Evolutionary conservation across 1,140 invertebrate species (phyloP).

Genomic region (Amyelois transitella): DNA sequence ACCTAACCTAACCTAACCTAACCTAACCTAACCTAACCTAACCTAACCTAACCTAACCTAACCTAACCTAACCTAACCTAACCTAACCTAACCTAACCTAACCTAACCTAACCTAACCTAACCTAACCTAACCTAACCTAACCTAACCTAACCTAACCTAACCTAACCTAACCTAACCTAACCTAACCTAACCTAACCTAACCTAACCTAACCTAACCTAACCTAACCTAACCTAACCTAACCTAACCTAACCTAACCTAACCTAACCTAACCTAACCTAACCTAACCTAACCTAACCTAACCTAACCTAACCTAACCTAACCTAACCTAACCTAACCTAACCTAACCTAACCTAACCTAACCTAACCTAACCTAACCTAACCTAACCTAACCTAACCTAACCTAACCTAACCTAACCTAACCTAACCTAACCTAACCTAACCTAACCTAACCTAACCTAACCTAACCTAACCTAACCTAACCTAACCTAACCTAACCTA

Average conservation of each 20-base stretch:
- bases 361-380: conserved; percentile 25
- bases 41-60: conserved; percentile 1
- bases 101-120: conserved; percentile 30
- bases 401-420: conserved; percentile 7
- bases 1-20: conserved; percentile 30
- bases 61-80: not conserved
- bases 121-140: conserved; percentile 18
- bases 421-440: conserved; percentile 12
- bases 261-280: conserved; percentile 26
- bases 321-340: conserved; percentile 20
- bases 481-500: conserved; percentile 29
- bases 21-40: conserved; percentile 38
- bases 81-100: conserved; percentile 6
- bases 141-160: conserved; percentile 18
- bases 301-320: conserved; percentile 24
- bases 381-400: not conserved
- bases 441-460: conserved; percentile 18
- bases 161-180: conserved; percentile 18
- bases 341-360: conserved; percentile 26
- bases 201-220: conserved; percentile 19
- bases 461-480: conserved; percentile 27
- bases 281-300: conserved; percentile 23
- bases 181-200: conserved; percentile 9
- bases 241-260: conserved; percentile 18
- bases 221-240: conserved; percentile 22